These are phyloP conservation scores for Pseudomugil tenellus DNA, from an alignment of 2,797 vertebrate genomes.

Conservation along the genomic window DNA sequence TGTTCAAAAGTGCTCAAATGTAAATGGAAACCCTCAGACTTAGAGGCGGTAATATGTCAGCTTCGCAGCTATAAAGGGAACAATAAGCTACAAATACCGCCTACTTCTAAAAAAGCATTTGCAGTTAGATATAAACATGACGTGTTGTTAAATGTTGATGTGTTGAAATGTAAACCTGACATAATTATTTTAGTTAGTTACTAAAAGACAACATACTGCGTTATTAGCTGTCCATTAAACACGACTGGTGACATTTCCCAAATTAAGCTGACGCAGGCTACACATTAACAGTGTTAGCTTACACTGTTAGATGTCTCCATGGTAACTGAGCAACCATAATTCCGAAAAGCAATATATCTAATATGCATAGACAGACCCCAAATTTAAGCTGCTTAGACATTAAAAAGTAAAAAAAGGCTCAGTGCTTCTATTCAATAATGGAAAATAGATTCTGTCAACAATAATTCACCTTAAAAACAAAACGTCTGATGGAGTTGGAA, in stretches of 20 bases:
- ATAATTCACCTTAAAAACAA: conserved; percentile 5
- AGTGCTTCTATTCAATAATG: neutral
- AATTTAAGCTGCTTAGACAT: neutral
- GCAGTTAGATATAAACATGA: neutral
- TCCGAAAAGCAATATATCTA: too few relatives aligned
- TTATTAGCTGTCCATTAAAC: neutral
- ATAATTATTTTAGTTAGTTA: neutral
- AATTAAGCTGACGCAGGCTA: too few relatives aligned
- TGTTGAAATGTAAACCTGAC: neutral
- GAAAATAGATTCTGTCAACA: neutral
- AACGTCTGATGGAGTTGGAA: conserved; percentile 9
- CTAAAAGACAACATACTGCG: too few relatives aligned
- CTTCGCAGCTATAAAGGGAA: neutral
- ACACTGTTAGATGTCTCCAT: neutral
- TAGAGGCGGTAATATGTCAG: neutral
- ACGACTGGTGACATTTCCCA: neutral
- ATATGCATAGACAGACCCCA: too few relatives aligned
- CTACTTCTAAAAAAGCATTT: neutral
- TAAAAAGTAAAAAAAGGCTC: neutral
- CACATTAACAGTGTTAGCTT: neutral
- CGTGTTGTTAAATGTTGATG: neutral
- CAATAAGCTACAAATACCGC: neutral
- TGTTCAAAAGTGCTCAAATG: too few relatives aligned
- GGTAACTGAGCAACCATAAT: neutral
- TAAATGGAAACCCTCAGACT: neutral